Conservation (phyloP, 2,113 vertebrate genomes). For the Strigops habroptila region DNA sequence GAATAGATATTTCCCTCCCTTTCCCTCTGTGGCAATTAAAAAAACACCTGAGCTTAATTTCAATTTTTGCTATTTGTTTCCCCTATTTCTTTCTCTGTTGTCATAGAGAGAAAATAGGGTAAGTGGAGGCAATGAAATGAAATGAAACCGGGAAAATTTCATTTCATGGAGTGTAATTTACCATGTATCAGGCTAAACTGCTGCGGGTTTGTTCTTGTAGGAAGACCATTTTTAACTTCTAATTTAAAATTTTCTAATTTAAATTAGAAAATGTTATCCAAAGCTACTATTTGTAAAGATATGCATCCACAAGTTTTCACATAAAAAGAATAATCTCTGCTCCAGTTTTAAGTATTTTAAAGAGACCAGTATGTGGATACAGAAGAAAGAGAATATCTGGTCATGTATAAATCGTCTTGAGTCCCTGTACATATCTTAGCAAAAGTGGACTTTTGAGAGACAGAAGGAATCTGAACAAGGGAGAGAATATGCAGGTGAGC, state of each 20-base stretch:
- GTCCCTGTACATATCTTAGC: not conserved
- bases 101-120: not conserved
- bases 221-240: not conserved
- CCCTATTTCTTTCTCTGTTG: not conserved
- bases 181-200: not conserved
- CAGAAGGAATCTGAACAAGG: not conserved
- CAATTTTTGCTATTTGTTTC: not conserved
- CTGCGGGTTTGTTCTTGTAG: not conserved
- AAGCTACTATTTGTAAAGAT: not conserved
- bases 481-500: not conserved
- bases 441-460: not conserved
- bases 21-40: not conserved
- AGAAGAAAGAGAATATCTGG: not conserved
- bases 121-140: not conserved
- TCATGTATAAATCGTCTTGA: not conserved
- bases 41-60: not conserved
- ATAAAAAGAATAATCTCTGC: not conserved
- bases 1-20: not conserved
- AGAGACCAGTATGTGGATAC: not conserved
- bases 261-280: not conserved
- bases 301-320: not conserved
- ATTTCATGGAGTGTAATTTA: not conserved
- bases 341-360: not conserved
- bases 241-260: not conserved
- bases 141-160: not conserved